phyloP scores from a whole-genome alignment of 2,113 vertebrate genomes.

The Crypturellus undulatus region DNA sequence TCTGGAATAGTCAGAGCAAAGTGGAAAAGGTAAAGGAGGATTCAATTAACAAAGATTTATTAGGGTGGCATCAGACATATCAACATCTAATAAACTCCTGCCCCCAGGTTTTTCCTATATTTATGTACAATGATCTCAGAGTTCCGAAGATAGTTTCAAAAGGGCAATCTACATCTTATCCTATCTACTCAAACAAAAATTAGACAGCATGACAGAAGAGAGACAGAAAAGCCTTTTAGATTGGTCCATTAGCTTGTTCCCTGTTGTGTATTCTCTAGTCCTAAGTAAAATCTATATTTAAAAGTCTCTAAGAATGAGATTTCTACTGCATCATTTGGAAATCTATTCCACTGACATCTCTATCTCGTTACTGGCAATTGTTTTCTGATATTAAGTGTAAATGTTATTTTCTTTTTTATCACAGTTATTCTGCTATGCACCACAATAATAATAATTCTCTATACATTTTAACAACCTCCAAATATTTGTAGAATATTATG shows the following conservation, averaged over 20 bases:
- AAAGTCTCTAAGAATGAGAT: neutral
- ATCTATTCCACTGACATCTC: neutral
- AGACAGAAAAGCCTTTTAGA: neutral
- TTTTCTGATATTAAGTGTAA: neutral
- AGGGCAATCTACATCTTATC: neutral
- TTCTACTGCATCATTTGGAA: neutral
- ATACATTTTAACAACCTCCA: neutral
- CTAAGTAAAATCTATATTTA: neutral
- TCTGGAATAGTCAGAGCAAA: neutral
- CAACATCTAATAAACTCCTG: neutral
- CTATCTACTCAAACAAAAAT: neutral
- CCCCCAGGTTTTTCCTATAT: neutral
- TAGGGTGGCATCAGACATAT: neutral
- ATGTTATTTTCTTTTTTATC: neutral
- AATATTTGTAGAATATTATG: conserved; percentile 13
- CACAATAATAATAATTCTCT: neutral
- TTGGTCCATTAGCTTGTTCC: neutral
- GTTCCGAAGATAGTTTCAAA: neutral
- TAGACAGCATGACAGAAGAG: neutral
- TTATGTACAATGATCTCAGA: neutral
- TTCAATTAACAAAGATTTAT: neutral
- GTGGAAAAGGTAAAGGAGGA: neutral
- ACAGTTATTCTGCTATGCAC: neutral
- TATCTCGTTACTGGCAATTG: neutral
- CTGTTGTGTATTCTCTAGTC: neutral